Evolutionary conservation across 1,140 invertebrate species (phyloP), one percentile per base, ranked within the genome.

Genomic region (Drosophila micromelanica): DNA sequence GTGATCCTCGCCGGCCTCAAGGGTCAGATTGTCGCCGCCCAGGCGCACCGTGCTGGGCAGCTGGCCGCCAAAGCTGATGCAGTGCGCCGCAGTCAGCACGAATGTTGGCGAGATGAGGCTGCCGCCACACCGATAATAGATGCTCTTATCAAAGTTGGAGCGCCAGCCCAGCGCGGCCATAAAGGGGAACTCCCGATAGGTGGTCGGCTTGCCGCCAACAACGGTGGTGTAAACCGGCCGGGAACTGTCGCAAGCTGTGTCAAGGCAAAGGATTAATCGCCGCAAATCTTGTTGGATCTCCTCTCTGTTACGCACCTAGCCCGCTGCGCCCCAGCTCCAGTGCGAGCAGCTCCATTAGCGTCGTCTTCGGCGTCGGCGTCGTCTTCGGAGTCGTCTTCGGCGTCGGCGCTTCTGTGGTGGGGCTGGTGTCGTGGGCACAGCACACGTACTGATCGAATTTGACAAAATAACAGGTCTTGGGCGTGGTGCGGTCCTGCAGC

Each of bases 161-260:
- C 56, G 59, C 82, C 91, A 92, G 27, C 91, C 92, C 2, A 92
- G 48, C 11, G 92, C 92, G 9, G 82, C 82, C 93, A 94, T 94
- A 57, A 92, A 93, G n/a, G 93, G 93, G 52, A 92, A 93, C 75
- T 94, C 93, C 49, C 92, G 91, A 6, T 73, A 69, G 3, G 64
- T 49, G 0, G 92, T 91, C 8, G 63, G 57, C 54, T 85, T 91
- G 0, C 93, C 93, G 6, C 91, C 91, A 13, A 93, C 92, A n/a
- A 93, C 57, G 0, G 73, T 46, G 2, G 45, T 3, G 32, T 60
- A 40, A 17, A 90, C 70, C 7, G 12, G n/a, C 7, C 40, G n/a
- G 0, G 73, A 20, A 2, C 23, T 23, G 35, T 78, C 73, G 38
- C 84, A 87, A 1, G 76, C 82, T 87, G 46, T 87, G 46, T 2